Percentiles rank a stretch among this genome's conserved stretches.
Evolutionary conservation across 2,888 invertebrate species (phyloP).

Genomic region (Ametastegia equiseti): DNA sequence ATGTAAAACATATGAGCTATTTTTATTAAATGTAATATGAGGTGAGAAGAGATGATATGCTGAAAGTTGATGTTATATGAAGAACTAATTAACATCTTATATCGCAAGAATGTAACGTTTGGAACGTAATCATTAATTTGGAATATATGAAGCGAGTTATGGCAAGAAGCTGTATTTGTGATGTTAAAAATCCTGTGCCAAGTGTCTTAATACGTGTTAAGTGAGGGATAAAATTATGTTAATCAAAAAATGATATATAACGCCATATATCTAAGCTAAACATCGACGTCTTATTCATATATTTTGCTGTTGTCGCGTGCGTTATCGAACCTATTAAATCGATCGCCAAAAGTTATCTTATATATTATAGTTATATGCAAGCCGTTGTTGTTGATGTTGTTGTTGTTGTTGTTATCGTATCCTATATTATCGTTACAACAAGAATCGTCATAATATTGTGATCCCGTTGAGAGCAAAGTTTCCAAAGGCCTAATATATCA

Average conservation of each 20-base stretch:
- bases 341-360: background rate
- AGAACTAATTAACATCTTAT: background rate
- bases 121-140: background rate
- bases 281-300: background rate
- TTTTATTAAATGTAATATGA: no score
- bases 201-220: constrained; percentile 46
- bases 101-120: constrained; percentile 8
- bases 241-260: constrained; percentile 2
- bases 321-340: constrained; percentile 19
- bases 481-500: constrained; percentile 59
- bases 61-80: background rate
- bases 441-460: constrained; percentile 38
- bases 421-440: constrained; percentile 26
- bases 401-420: background rate
- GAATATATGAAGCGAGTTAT: background rate
- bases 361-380: constrained; percentile 24
- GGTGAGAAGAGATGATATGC: background rate
- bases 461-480: constrained; percentile 55
- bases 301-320: constrained; percentile 26
- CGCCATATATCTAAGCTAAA: background rate
- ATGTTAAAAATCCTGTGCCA: constrained; percentile 46
- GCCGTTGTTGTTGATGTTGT: constrained; percentile 6
- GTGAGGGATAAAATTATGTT: constrained; percentile 3
- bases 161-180: constrained; percentile 41
- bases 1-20: background rate